These are phyloP conservation scores for Pterocles gutturalis DNA, from an alignment of 2,113 vertebrate species.

Conservation along the genomic window DNA sequence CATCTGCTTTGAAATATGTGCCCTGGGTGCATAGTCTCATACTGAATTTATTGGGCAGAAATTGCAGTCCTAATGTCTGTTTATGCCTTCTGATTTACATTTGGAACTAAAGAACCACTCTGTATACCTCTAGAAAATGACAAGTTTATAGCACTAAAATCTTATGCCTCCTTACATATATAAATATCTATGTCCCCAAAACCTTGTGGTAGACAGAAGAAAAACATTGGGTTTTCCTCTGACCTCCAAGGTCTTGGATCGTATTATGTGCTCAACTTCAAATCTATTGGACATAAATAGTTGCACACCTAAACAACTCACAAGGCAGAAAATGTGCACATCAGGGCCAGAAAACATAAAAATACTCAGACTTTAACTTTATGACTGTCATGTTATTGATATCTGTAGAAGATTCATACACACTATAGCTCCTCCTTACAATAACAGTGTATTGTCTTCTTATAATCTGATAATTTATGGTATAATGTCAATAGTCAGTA, in stretches of 20 bases:
- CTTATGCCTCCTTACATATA: neutral
- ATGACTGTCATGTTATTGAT: neutral
- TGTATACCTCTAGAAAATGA: neutral
- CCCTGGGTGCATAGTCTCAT: neutral
- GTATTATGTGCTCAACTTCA: neutral
- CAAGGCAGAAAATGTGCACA: neutral
- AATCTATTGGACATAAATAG: neutral
- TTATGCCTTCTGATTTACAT: neutral
- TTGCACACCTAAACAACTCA: neutral
- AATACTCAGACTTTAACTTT: neutral
- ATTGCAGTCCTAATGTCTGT: neutral
- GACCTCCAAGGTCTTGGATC: neutral
- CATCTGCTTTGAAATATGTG: neutral
- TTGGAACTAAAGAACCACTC: neutral
- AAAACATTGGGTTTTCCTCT: neutral
- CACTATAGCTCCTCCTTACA: neutral
- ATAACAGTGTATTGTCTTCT: conserved; percentile 25
- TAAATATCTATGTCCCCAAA: neutral
- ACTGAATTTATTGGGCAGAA: neutral
- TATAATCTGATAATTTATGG: neutral
- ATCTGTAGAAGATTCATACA: neutral
- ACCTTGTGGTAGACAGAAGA: neutral
- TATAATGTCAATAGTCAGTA: conserved; percentile 17
- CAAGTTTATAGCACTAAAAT: neutral
- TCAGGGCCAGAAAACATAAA: neutral